A percentile compares a stretch with the other conserved stretches of the same genome.
Evolutionary conservation across 2,888 invertebrate genomes (phyloP).

Genomic region (Drosophila lutescens): DNA sequence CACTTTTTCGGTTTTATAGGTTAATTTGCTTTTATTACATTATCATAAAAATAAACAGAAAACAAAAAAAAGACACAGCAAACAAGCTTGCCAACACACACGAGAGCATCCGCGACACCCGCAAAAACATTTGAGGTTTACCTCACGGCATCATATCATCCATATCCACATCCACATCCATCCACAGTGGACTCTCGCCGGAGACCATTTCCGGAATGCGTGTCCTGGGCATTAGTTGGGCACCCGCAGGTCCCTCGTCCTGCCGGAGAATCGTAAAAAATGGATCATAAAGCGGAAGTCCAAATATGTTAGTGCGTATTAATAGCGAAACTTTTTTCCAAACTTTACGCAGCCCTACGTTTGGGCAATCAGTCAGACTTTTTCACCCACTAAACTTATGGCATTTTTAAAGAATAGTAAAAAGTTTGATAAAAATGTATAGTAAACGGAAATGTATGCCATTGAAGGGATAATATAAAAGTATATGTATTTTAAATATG

Average conservation of each 20-base stretch:
- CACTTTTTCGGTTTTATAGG: slow-evolving; percentile 81
- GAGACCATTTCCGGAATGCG: slow-evolving; percentile 47
- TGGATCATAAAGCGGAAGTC: slow-evolving; percentile 62
- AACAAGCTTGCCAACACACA: slow-evolving; percentile 53
- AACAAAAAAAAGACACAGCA: slow-evolving; percentile 29
- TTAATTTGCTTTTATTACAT: slow-evolving; percentile 83
- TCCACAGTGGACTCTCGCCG: slow-evolving; percentile 33
- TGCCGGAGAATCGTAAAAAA: slow-evolving; percentile 59
- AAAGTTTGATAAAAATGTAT: neutral
- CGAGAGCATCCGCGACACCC: slow-evolving; percentile 25
- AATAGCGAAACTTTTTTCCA: slow-evolving; percentile 32
- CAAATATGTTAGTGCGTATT: slow-evolving; percentile 36
- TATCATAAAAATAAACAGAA: slow-evolving; percentile 74
- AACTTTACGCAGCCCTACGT: slow-evolving; percentile 13
- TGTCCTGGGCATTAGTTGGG: slow-evolving; percentile 54
- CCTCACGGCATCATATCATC: slow-evolving; percentile 24
- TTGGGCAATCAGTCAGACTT: slow-evolving; percentile 4
- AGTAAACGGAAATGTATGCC: neutral
- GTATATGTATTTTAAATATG: neutral
- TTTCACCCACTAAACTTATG: slow-evolving; percentile 6
- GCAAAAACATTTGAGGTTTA: slow-evolving; percentile 44
- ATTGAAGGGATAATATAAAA: neutral
- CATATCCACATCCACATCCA: slow-evolving; percentile 1
- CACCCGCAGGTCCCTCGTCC: slow-evolving; percentile 26
- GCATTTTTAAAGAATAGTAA: slow-evolving; percentile 19